phyloP scores from a whole-genome alignment of 2,888 invertebrate genomes.

The Heliothis peltigera region DNA sequence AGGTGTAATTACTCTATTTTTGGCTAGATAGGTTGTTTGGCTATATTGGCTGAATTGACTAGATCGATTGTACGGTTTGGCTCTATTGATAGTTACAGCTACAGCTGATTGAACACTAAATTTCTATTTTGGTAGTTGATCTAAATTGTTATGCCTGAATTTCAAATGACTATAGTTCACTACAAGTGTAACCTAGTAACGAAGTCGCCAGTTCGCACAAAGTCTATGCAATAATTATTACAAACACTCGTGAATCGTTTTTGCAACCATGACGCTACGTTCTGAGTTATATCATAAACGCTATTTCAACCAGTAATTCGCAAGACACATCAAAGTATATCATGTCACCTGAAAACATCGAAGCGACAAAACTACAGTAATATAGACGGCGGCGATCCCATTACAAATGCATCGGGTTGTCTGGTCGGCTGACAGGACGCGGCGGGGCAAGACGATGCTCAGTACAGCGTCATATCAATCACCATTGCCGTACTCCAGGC shows the following conservation, averaged over 20 bases:
- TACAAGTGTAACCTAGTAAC: background rate
- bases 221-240: background rate
- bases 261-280: background rate
- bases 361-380: slow-evolving; percentile 50
- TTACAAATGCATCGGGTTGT: slow-evolving; percentile 81
- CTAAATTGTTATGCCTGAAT: background rate
- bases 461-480: slow-evolving; percentile 87
- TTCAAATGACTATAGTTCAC: background rate
- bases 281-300: background rate
- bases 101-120: background rate
- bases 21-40: slow-evolving; percentile 18
- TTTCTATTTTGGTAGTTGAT: slow-evolving; percentile 11
- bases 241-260: background rate
- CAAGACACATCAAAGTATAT: slow-evolving; percentile 40
- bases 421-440: slow-evolving; percentile 72
- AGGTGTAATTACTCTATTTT: slow-evolving; percentile 49
- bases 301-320: slow-evolving; percentile 2
- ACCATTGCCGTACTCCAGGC: slow-evolving; percentile 83
- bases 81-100: slow-evolving; percentile 7
- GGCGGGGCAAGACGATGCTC: slow-evolving; percentile 76
- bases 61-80: slow-evolving; percentile 15
- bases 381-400: slow-evolving; percentile 60
- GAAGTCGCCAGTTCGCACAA: background rate
- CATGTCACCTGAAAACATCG: slow-evolving; percentile 38
- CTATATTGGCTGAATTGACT: slow-evolving; percentile 10